These are phyloP conservation scores for Rhaphigaster nebulosa DNA, from an alignment of 2,888 invertebrate genomes.

Conservation along the genomic window DNA sequence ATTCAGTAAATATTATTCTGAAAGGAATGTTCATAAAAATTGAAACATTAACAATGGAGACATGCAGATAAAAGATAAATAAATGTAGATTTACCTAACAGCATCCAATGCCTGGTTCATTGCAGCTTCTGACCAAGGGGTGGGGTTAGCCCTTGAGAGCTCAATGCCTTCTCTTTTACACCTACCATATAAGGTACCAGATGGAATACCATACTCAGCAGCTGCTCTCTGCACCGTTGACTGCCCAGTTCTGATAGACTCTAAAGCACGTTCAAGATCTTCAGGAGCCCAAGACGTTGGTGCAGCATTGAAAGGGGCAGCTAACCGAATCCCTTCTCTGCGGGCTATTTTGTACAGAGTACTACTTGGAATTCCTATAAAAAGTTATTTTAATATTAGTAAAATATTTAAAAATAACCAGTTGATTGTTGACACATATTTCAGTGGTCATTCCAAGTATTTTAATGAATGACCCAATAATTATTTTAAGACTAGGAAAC, in stretches of 20 bases:
- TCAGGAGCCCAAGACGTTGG: slow-evolving; percentile 90
- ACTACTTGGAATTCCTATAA: slow-evolving; percentile 85
- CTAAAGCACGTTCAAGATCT: slow-evolving; percentile 85
- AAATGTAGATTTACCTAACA: slow-evolving; percentile 75
- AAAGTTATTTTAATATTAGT: background rate
- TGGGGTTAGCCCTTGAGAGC: slow-evolving; percentile 88
- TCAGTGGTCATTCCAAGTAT: too few species aligned
- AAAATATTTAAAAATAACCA: background rate
- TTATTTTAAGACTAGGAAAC: background rate
- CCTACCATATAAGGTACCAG: slow-evolving; percentile 88
- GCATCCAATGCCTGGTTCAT: slow-evolving; percentile 93
- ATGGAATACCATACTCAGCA: slow-evolving; percentile 88
- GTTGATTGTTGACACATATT: background rate
- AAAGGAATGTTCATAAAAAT: too few species aligned
- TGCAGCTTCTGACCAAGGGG: slow-evolving; percentile 94
- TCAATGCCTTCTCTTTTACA: slow-evolving; percentile 93
- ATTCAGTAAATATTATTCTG: too few species aligned
- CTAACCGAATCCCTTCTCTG: slow-evolving; percentile 88
- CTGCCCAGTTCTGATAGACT: slow-evolving; percentile 78
- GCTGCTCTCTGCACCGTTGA: slow-evolving; percentile 87
- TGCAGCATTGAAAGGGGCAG: slow-evolving; percentile 91
- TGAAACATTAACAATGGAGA: too few species aligned
- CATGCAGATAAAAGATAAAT: too few species aligned
- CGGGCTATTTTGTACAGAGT: slow-evolving; percentile 92
- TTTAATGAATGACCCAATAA: too few species aligned